These are phyloP conservation scores for Peromyscus nudipes DNA, from an alignment of 2,797 vertebrate genomes.

Conservation along the genomic window DNA sequence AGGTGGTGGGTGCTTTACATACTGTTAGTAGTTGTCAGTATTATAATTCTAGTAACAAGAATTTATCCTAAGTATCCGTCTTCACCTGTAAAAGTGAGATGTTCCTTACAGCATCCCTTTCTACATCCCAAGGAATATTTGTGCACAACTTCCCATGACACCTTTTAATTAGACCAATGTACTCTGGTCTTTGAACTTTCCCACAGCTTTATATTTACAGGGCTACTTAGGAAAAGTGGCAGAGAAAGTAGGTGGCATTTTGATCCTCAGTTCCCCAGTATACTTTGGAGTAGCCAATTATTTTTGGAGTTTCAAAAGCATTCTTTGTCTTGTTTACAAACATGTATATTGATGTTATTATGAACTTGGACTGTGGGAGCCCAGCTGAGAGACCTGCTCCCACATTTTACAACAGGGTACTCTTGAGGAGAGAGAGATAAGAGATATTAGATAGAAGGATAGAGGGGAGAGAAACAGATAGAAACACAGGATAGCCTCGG, in stretches of 20 bases:
- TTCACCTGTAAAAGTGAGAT: conserved; percentile 35
- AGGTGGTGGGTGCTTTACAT: neutral
- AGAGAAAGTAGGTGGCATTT: conserved; percentile 40
- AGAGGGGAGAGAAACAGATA: no score
- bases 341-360: neutral
- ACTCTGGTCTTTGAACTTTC: conserved; percentile 56
- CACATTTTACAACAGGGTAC: no score
- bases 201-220: conserved; percentile 46
- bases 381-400: no score
- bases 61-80: conserved; percentile 40
- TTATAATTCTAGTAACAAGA: neutral
- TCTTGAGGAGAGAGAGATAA: no score
- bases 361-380: neutral
- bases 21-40: neutral
- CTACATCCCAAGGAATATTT: conserved; percentile 15
- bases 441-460: no score
- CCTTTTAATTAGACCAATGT: conserved; percentile 61
- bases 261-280: neutral
- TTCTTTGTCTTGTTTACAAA: neutral
- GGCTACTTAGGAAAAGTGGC: conserved; percentile 12
- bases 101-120: conserved; percentile 28
- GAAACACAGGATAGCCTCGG: no score
- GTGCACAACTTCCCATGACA: conserved; percentile 28
- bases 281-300: conserved; percentile 44
- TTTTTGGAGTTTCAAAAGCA: neutral